Evolutionary conservation across 2,888 invertebrate species (phyloP), one percentile per base, ranked within the genome.

Genomic region (Mellilla xanthometata): DNA sequence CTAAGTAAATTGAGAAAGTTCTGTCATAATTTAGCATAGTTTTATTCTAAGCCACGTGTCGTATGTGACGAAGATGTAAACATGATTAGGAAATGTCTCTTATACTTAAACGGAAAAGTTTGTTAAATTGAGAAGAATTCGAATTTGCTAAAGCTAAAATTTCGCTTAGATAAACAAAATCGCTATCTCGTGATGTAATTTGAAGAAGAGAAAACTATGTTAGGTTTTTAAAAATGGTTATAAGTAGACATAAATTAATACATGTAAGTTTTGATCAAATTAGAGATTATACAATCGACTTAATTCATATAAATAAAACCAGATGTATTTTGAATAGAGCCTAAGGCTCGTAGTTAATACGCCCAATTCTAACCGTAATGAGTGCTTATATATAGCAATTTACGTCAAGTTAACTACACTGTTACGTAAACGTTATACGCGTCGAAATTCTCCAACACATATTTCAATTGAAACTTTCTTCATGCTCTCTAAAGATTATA

Each of bases 381-480:
- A 35, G n/a, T 12, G 12, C 35, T 34, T 34, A 9, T 3, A 28
- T 7, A 8, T 28, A 29, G 33, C 29, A 24, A 35, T 39, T 34
- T 31, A 46, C 35, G 31, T 40, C 40, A 22, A 39, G 40, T 39
- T 30, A 24, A 39, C 28, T 15, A 39, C 31, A 22, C 2, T 12
- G 28, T 57, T 54, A 53, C 48, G 33, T 42, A 48, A 52, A 44
- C 27, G 35, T 32, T 51, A 34, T 50, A 24, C n/a, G 45, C 47
- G 47, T 50, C 55, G 43, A 40, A 54, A 56, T 57, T 56, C 48
- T 54, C 58, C 47, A 49, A 49, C 44, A 52, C 49, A 52, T 50
- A 57, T 60, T 60, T 54, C 44, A 52, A 56, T 56, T 49, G 47
- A 50, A 41, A 56, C 63, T 63, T 61, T 63, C 60, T 57, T 54